Conservation (phyloP, 2,888 invertebrate species). For the Caenorhabditis angaria region DNA sequence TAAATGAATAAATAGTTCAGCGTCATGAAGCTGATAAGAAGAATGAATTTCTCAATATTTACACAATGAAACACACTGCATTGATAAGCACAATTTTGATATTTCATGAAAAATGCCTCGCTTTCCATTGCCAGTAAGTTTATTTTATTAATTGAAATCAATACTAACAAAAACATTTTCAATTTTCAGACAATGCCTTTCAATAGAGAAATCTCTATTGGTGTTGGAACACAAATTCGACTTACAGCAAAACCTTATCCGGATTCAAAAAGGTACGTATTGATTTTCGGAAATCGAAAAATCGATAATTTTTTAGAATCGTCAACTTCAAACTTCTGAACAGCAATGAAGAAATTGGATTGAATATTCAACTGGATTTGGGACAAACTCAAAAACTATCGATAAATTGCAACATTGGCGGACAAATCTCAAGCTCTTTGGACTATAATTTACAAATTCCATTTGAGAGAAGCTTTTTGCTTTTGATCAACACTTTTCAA, state of each 20-base stretch:
- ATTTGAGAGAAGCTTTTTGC: slow-evolving; percentile 1
- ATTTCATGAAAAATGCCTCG: not conserved
- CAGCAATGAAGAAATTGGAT: slow-evolving; percentile 7
- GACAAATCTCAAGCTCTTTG: not conserved
- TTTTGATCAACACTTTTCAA: slow-evolving; percentile 19
- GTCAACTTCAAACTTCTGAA: not conserved
- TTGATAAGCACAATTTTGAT: not conserved
- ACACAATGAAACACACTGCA: not conserved
- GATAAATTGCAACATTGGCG: not conserved
- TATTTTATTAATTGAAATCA: not conserved
- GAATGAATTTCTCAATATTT: slow-evolving; percentile 7
- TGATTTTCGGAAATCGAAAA: not conserved
- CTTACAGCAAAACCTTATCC: slow-evolving; percentile 26
- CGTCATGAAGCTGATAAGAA: not conserved
- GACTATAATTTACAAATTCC: slow-evolving; percentile 1
- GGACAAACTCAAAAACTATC: not conserved
- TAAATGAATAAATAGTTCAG: not conserved
- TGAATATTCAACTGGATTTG: not conserved
- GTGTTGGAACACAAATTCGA: slow-evolving; percentile 21
- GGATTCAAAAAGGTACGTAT: slow-evolving; percentile 12
- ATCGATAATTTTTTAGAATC: not conserved
- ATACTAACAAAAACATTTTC: not conserved
- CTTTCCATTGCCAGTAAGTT: slow-evolving; percentile 12
- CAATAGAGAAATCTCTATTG: slow-evolving; percentile 21
- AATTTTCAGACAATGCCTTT: slow-evolving; percentile 45